These are phyloP conservation scores for Thysanoteuthis rhombus DNA, from an alignment of 2,888 invertebrate genomes.

Conservation along the genomic window DNA sequence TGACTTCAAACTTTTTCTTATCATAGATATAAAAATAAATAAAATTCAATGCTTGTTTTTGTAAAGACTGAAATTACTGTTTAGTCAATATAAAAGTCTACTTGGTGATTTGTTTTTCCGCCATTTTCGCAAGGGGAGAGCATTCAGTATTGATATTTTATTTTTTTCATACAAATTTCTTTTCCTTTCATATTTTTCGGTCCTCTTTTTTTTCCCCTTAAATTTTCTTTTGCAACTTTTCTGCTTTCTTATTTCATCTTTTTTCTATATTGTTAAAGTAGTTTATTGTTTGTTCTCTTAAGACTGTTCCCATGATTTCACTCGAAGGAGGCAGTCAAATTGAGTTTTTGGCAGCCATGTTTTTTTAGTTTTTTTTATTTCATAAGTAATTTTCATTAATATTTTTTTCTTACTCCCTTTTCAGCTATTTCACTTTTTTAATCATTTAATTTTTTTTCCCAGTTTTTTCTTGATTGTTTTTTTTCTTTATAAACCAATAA, in stretches of 20 bases:
- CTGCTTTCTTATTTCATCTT: neutral
- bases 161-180: neutral
- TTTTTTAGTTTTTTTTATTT: neutral
- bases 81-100: neutral
- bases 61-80: neutral
- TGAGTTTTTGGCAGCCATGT: neutral
- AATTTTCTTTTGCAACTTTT: neutral
- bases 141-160: no score
- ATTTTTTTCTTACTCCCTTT: neutral
- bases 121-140: neutral
- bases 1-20: neutral
- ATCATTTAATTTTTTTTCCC: no score
- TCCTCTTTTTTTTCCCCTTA: neutral
- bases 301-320: neutral
- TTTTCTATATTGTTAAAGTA: neutral
- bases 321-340: neutral
- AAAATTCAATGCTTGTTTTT: slow-evolving; percentile 12
- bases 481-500: neutral
- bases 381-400: neutral
- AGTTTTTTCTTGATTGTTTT: neutral
- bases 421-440: neutral
- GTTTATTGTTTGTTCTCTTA: neutral
- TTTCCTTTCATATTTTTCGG: neutral
- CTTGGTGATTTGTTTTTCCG: neutral
- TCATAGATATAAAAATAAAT: neutral